Evolutionary conservation across 2,888 invertebrate genomes (phyloP).

Genomic region (Anagyrus pseudococci): DNA sequence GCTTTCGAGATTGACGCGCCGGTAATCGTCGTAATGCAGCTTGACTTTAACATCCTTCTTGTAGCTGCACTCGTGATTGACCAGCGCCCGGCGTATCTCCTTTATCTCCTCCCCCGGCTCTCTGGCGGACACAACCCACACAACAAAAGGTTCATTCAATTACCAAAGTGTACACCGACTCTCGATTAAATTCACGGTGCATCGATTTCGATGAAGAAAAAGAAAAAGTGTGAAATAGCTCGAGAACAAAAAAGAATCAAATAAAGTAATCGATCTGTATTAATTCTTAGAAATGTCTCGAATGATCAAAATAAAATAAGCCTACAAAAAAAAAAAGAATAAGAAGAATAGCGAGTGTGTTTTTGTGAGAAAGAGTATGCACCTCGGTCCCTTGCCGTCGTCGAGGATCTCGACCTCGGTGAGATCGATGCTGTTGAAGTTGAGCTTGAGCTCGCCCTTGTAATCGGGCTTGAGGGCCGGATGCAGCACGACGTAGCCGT

Average conservation of each 20-base stretch:
- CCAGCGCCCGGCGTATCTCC: conserved; percentile 73
- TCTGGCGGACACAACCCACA: conserved; percentile 46
- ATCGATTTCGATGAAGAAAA: too few species aligned
- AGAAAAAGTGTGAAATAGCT: too few species aligned
- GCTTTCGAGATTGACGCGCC: conserved; percentile 79
- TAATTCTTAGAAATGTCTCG: too few species aligned
- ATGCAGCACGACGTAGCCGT: conserved; percentile 94
- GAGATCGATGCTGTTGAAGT: conserved; percentile 95
- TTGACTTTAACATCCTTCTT: conserved; percentile 74
- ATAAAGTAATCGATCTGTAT: too few species aligned
- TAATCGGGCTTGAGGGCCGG: conserved; percentile 88
- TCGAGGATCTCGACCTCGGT: conserved; percentile 92
- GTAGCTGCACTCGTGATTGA: conserved; percentile 73
- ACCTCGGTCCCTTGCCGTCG: conserved; percentile 71
- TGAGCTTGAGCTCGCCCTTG: conserved; percentile 77
- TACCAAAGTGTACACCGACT: background rate
- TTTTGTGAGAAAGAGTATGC: conserved; percentile 46
- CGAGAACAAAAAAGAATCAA: too few species aligned
- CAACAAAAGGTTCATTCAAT: too few species aligned
- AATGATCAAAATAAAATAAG: too few species aligned
- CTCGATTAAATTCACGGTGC: background rate
- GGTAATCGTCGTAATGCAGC: conserved; percentile 85
- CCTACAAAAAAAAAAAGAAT: too few species aligned
- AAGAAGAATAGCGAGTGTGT: too few species aligned
- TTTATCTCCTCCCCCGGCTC: conserved; percentile 52